These are phyloP conservation scores for Ambastaia sidthimunki DNA, from an alignment of 2,797 vertebrate genomes.

Conservation along the genomic window DNA sequence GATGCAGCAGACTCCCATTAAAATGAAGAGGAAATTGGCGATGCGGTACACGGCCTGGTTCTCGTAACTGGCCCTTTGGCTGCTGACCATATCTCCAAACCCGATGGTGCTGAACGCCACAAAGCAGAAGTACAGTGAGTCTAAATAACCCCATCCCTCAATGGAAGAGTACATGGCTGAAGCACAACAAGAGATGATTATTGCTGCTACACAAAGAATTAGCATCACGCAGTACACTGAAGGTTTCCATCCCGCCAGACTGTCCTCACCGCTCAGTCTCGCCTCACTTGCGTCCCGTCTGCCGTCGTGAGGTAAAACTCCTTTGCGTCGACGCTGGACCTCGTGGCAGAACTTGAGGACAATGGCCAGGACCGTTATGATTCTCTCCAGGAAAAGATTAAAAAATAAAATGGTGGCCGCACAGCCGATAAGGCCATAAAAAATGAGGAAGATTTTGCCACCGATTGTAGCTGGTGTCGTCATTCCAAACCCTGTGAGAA, in stretches of 20 bases:
- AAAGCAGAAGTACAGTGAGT: slow-evolving; percentile 89
- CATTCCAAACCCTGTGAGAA: slow-evolving; percentile 85
- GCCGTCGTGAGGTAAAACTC: slow-evolving; percentile 66
- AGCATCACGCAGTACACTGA: slow-evolving; percentile 87
- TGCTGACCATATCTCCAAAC: slow-evolving; percentile 88
- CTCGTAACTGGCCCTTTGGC: slow-evolving; percentile 77
- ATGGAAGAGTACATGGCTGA: slow-evolving; percentile 84
- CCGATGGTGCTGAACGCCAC: slow-evolving; percentile 90
- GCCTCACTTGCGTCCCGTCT: slow-evolving; percentile 52
- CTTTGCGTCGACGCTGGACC: slow-evolving; percentile 76
- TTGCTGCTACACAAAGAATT: slow-evolving; percentile 82
- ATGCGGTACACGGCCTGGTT: slow-evolving; percentile 80
- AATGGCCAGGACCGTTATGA: slow-evolving; percentile 83
- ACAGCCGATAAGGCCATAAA: slow-evolving; percentile 86
- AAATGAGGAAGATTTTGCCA: slow-evolving; percentile 87
- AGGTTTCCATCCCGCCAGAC: slow-evolving; percentile 83
- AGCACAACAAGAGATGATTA: slow-evolving; percentile 84
- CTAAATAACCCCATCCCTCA: slow-evolving; percentile 87
- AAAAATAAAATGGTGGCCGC: slow-evolving; percentile 88
- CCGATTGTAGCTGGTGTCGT: slow-evolving; percentile 82
- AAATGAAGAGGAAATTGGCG: slow-evolving; percentile 85
- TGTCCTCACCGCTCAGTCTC: slow-evolving; percentile 49
- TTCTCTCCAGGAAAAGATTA: slow-evolving; percentile 87
- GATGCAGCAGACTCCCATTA: slow-evolving; percentile 87
- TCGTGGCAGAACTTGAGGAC: slow-evolving; percentile 81